phyloP scores from a whole-genome alignment of 2,888 invertebrate species.

The Phyllotreta striolata region DNA sequence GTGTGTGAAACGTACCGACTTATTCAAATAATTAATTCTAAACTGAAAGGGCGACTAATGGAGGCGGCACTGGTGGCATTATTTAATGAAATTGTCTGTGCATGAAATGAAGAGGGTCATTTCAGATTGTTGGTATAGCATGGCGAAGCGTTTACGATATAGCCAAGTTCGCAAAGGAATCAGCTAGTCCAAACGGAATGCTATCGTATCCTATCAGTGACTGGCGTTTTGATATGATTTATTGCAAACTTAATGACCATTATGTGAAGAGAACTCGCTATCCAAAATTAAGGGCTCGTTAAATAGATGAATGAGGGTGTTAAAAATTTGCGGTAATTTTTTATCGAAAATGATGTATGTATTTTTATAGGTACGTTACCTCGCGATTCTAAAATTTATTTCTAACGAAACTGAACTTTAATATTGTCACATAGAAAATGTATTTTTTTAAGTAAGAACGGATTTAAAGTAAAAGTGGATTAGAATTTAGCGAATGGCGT shows the following conservation, averaged over 20 bases:
- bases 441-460: not conserved
- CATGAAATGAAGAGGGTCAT: slow-evolving; percentile 35
- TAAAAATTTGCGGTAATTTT: slow-evolving; percentile 28
- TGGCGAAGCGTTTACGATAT: slow-evolving; percentile 19
- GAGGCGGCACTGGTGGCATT: slow-evolving; percentile 3
- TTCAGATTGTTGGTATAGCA: slow-evolving; percentile 34
- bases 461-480: slow-evolving; percentile 1
- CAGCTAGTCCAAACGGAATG: slow-evolving; percentile 27
- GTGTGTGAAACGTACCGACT: no score
- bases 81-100: slow-evolving; percentile 28
- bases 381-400: no score
- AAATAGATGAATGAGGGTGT: slow-evolving; percentile 12
- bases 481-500: slow-evolving; percentile 22
- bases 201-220: slow-evolving; percentile 45
- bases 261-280: slow-evolving; percentile 46
- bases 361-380: no score
- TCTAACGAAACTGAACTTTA: no score
- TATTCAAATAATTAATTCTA: not conserved
- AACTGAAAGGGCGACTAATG: not conserved
- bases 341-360: not conserved
- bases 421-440: no score
- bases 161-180: slow-evolving; percentile 26
- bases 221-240: slow-evolving; percentile 48
- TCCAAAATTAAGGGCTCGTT: slow-evolving; percentile 46
- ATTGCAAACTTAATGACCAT: slow-evolving; percentile 49